Evolutionary conservation across 1,140 invertebrate species (phyloP).

Genomic region (Tyrophagus putrescentiae): DNA sequence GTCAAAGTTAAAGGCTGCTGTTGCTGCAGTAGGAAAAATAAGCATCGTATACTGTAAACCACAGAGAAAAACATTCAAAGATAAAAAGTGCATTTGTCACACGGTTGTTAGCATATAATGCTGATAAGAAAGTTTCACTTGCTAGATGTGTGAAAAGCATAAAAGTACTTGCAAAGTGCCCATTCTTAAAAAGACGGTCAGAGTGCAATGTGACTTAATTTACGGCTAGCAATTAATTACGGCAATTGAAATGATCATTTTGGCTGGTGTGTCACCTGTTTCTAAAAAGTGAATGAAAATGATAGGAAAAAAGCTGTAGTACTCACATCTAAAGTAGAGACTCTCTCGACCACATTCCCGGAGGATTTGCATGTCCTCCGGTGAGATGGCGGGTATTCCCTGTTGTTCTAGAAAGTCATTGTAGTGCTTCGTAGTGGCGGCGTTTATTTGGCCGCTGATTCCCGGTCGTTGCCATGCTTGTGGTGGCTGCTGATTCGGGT

Average conservation of each 20-base stretch:
- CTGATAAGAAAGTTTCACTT: no score
- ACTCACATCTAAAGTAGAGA: slow-evolving; percentile 46
- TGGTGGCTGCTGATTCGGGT: no score
- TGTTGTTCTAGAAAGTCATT: slow-evolving; percentile 8
- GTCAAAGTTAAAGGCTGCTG: no score
- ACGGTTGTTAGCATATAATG: no score
- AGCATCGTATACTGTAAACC: no score
- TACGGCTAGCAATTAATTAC: not conserved
- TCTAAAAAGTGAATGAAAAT: not conserved
- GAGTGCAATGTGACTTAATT: not conserved
- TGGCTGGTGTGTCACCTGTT: no score
- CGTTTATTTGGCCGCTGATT: no score
- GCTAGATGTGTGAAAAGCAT: no score
- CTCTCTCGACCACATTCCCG: slow-evolving; percentile 54
- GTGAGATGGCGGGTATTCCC: slow-evolving; percentile 15
- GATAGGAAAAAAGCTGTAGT: not conserved
- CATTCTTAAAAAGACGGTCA: slow-evolving; percentile 13
- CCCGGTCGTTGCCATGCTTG: no score
- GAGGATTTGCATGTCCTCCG: slow-evolving; percentile 48
- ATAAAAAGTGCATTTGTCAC: no score
- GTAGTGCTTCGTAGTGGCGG: slow-evolving; percentile 12
- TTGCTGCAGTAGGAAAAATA: no score
- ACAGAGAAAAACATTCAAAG: no score
- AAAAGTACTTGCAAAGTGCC: not conserved
- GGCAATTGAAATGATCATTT: not conserved